Evolutionary conservation across 2,797 vertebrate genomes (phyloP).

Genomic region (Neosalanx taihuensis): DNA sequence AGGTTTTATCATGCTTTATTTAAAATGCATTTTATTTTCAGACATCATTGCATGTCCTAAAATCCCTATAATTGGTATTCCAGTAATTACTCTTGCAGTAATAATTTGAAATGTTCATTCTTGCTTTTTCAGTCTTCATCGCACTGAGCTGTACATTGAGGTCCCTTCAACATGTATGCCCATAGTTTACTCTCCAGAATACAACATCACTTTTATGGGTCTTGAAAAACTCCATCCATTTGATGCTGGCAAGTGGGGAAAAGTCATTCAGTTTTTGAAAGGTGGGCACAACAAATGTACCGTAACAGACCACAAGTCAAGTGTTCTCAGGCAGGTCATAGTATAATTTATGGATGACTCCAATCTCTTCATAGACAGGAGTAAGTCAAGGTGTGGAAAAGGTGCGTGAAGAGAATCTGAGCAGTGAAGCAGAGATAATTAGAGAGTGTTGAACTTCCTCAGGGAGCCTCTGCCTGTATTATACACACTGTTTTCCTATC

Average conservation of each 20-base stretch:
- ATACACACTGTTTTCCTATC: conserved; percentile 20
- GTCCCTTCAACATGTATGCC: conserved; percentile 78
- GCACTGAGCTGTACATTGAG: conserved; percentile 76
- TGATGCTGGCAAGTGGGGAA: conserved; percentile 95
- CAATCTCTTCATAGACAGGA: neutral
- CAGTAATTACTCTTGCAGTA: neutral
- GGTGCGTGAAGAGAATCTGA: conserved; percentile 20
- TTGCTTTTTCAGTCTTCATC: conserved; percentile 74
- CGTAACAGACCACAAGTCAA: conserved; percentile 5
- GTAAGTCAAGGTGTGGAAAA: neutral
- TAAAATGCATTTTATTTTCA: no score
- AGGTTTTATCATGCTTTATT: no score
- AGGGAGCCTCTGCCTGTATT: conserved; percentile 38
- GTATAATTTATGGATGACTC: conserved; percentile 23
- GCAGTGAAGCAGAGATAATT: conserved; percentile 55
- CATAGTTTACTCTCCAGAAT: conserved; percentile 89
- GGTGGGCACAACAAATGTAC: conserved; percentile 63
- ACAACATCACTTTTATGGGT: conserved; percentile 97
- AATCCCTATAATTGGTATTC: neutral
- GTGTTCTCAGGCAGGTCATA: conserved; percentile 8
- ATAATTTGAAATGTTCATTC: neutral
- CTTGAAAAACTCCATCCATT: conserved; percentile 95
- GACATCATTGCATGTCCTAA: neutral
- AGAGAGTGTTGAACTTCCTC: conserved; percentile 40
- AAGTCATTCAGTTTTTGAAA: conserved; percentile 91